These are phyloP conservation scores for Hemiscyllium ocellatum DNA, from an alignment of 2,113 vertebrate genomes.

Conservation along the genomic window DNA sequence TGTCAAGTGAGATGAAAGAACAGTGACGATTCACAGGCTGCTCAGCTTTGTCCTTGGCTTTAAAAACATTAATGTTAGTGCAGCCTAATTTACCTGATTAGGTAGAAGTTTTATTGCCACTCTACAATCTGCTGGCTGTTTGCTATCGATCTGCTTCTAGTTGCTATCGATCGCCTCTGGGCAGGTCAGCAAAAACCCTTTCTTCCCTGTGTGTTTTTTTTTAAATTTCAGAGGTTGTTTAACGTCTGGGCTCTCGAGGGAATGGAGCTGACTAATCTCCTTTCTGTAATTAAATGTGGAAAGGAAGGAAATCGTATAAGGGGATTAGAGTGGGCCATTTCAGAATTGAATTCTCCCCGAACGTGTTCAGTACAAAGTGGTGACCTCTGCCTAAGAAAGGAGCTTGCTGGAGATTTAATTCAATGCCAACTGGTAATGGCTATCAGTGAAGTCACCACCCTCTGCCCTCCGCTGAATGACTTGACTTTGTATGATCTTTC, in stretches of 20 bases:
- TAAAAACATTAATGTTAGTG: constrained; percentile 34
- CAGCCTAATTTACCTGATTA: constrained; percentile 45
- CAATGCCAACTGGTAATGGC: constrained; percentile 39
- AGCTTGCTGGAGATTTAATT: constrained; percentile 82
- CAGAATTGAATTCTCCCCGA: constrained; percentile 69
- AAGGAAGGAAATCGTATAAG: constrained; percentile 70
- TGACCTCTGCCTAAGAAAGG: constrained; percentile 64
- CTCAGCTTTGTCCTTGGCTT: constrained; percentile 20
- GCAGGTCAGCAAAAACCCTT: constrained; percentile 51
- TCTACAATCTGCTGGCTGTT: constrained; percentile 46
- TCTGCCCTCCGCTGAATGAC: background rate
- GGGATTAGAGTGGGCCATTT: constrained; percentile 79
- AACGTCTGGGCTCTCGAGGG: constrained; percentile 53
- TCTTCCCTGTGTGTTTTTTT: constrained; percentile 51
- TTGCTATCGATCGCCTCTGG: constrained; percentile 49
- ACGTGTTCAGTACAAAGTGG: constrained; percentile 70
- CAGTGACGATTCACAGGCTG: background rate
- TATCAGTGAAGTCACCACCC: background rate
- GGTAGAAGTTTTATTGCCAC: constrained; percentile 42
- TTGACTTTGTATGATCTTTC: background rate
- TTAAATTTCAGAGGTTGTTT: constrained; percentile 64
- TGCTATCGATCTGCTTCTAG: constrained; percentile 51
- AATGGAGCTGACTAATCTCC: constrained; percentile 72
- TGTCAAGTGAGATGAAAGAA: background rate
- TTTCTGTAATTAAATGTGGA: constrained; percentile 84